These are phyloP conservation scores for Eilema depressum DNA, from an alignment of 2,888 invertebrate species.

Conservation along the genomic window DNA sequence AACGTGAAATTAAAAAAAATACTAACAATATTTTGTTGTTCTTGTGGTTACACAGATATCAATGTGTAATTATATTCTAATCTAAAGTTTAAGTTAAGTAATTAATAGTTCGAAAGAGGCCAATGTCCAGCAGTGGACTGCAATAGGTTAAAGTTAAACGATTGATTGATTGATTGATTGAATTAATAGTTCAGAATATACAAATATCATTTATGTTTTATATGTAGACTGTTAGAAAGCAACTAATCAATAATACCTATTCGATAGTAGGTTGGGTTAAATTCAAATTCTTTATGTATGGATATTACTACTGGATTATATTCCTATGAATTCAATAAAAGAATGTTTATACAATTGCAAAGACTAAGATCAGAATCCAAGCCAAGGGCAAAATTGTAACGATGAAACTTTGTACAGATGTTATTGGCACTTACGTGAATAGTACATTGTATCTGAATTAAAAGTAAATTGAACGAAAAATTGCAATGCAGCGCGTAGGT, in stretches of 20 bases:
- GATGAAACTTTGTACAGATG: background rate
- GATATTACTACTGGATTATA: background rate
- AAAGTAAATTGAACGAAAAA: background rate
- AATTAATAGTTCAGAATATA: background rate
- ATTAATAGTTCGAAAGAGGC: no score
- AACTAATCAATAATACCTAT: background rate
- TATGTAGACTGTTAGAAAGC: background rate
- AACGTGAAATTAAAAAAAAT: background rate
- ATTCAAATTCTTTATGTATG: no score
- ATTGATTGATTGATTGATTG: no score
- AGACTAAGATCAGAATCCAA: background rate
- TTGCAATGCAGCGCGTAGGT: background rate
- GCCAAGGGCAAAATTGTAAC: background rate
- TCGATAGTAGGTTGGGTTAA: background rate
- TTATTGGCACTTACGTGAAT: conserved; percentile 2
- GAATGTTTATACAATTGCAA: background rate
- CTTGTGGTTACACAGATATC: background rate
- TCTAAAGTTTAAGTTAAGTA: no score
- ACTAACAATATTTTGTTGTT: background rate
- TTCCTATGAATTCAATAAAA: conserved; percentile 1
- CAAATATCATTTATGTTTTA: background rate
- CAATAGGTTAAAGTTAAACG: no score
- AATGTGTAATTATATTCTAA: background rate
- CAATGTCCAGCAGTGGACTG: no score
- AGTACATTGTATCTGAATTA: background rate